Conservation (phyloP, 2,888 invertebrate genomes). For the Microctonus brassicae region DNA sequence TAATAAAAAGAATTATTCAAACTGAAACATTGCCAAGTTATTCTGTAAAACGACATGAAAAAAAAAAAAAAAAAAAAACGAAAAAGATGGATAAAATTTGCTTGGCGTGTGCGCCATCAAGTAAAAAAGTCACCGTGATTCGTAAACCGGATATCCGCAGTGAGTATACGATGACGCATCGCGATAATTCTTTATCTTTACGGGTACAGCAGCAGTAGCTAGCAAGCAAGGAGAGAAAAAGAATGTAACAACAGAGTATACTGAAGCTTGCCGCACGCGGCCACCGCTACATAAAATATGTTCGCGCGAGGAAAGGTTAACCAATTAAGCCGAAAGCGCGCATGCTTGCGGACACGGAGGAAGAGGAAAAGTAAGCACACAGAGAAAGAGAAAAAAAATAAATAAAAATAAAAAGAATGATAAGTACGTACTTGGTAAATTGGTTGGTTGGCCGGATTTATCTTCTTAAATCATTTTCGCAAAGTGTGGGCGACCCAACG, state of each 20-base stretch:
- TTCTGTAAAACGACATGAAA: not conserved
- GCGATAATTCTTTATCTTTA: slow-evolving; percentile 45
- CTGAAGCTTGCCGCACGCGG: slow-evolving; percentile 6
- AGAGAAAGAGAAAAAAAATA: not conserved
- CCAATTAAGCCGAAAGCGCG: slow-evolving; percentile 44
- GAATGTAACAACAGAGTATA: not conserved
- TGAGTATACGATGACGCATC: slow-evolving; percentile 37
- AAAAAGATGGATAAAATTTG: no score
- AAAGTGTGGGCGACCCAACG: slow-evolving; percentile 1
- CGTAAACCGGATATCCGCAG: slow-evolving; percentile 8
- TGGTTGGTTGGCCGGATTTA: slow-evolving; percentile 39
- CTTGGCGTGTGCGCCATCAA: not conserved
- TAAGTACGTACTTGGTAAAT: slow-evolving; percentile 34
- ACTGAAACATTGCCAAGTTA: not conserved
- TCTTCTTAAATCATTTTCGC: slow-evolving; percentile 49
- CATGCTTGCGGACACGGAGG: not conserved
- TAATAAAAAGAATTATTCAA: not conserved
- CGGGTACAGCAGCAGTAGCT: slow-evolving; percentile 7
- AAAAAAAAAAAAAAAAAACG: no score
- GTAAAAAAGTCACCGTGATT: not conserved
- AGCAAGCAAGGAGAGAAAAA: not conserved
- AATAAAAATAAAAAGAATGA: slow-evolving; percentile 26
- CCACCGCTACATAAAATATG: slow-evolving; percentile 44
- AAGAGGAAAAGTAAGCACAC: slow-evolving; percentile 1
- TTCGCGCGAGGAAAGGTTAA: slow-evolving; percentile 45